Evolutionary conservation across 2,797 vertebrate genomes (phyloP).

Genomic region (Gymnopithys bicolor): DNA sequence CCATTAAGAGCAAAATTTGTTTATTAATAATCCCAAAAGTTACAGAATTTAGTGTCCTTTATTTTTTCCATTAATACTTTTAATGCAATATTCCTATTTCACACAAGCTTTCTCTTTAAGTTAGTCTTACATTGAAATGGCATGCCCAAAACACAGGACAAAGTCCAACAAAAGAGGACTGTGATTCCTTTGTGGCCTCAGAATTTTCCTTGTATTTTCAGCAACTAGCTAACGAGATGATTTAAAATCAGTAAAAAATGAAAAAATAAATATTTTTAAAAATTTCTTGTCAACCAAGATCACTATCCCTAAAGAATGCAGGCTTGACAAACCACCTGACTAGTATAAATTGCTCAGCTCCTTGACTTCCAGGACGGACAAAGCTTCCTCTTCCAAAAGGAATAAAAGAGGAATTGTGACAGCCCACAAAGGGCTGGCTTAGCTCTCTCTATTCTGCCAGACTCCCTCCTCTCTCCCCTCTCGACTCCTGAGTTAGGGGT

Average conservation of each 20-base stretch:
- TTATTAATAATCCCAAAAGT: constrained; percentile 21
- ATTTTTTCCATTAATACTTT: not conserved
- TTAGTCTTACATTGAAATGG: not conserved
- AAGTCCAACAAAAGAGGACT: not conserved
- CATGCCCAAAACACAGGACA: not conserved
- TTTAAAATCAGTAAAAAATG: not conserved
- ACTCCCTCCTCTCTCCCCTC: too few species aligned
- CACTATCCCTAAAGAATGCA: not conserved
- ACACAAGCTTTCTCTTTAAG: not conserved
- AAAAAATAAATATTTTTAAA: constrained; percentile 4
- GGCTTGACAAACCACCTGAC: not conserved
- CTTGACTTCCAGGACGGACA: not conserved
- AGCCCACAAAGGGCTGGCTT: too few species aligned
- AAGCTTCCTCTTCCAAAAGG: too few species aligned
- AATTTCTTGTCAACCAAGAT: not conserved
- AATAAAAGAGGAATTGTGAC: too few species aligned
- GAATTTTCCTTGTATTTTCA: not conserved
- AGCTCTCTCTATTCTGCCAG: too few species aligned
- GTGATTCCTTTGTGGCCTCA: not conserved
- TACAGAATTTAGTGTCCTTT: not conserved
- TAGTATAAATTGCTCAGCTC: not conserved
- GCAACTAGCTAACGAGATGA: not conserved
- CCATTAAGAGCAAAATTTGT: not conserved
- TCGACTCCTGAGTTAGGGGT: too few species aligned
- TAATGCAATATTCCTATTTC: not conserved